Conservation (phyloP, 2,113 vertebrate species). For the Peromyscus californicus region DNA sequence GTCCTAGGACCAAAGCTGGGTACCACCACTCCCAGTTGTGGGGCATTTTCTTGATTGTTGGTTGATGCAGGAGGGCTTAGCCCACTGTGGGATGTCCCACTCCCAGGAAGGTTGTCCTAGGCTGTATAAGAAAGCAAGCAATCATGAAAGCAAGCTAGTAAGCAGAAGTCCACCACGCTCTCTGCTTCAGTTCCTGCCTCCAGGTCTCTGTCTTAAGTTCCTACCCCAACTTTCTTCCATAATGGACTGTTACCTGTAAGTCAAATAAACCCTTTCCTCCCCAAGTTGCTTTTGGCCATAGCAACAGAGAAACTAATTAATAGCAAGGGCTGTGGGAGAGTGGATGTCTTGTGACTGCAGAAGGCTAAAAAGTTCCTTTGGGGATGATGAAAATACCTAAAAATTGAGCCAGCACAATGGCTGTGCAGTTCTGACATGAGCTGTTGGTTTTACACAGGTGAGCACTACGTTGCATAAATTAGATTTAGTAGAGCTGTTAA, state of each 20-base stretch:
- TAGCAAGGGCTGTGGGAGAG: fast-evolving
- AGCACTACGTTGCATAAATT: not conserved
- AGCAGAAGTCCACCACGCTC: not conserved
- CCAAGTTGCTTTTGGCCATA: not conserved
- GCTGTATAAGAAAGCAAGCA: not conserved
- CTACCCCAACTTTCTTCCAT: no score
- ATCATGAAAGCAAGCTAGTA: not conserved
- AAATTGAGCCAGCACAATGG: not conserved
- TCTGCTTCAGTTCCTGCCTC: not conserved
- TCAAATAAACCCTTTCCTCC: not conserved
- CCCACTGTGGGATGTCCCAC: not conserved
- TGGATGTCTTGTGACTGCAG: fast-evolving
- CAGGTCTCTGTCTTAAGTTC: not conserved
- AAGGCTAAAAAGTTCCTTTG: no score
- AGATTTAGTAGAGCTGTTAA: not conserved
- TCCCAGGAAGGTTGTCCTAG: not conserved
- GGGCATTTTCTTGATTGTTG: not conserved
- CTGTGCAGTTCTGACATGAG: fast-evolving
- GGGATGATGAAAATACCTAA: not conserved
- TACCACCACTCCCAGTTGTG: no score
- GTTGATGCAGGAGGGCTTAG: not conserved
- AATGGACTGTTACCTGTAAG: not conserved
- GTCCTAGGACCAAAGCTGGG: not conserved
- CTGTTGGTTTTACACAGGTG: not conserved
- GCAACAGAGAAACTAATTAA: not conserved